These are phyloP conservation scores for Theodoxus fluviatilis DNA, from an alignment of 2,888 invertebrate genomes.

Conservation along the genomic window DNA sequence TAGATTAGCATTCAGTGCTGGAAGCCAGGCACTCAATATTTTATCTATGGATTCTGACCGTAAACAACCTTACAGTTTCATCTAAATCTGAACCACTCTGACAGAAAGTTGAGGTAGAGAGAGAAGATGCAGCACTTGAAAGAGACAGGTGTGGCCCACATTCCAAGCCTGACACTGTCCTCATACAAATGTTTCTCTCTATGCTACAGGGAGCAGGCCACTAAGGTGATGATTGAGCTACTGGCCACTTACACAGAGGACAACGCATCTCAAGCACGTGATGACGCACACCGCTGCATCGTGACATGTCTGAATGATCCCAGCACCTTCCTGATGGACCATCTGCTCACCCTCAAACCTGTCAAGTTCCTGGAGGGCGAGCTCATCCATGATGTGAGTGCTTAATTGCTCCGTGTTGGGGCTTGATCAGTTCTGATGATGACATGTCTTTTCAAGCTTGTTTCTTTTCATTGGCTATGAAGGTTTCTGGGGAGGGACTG, in stretches of 20 bases:
- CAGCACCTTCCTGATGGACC: conserved; percentile 92
- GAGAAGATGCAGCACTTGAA: no score
- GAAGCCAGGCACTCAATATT: no score
- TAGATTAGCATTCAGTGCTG: no score
- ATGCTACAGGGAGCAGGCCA: conserved; percentile 79
- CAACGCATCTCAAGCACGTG: conserved; percentile 93
- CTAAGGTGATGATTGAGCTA: conserved; percentile 96
- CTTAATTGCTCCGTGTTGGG: not conserved
- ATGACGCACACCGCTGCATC: conserved; percentile 90
- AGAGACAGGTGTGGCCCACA: no score
- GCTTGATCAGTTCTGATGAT: not conserved
- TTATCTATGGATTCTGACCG: no score
- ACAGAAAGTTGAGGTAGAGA: no score
- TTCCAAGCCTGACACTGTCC: no score
- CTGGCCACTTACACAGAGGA: conserved; percentile 95
- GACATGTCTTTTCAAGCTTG: not conserved
- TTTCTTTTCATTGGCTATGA: not conserved
- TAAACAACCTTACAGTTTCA: no score
- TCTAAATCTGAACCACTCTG: no score
- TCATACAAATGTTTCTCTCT: not conserved
- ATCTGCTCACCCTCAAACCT: conserved; percentile 89
- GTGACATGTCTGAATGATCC: conserved; percentile 94
- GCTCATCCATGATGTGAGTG: conserved; percentile 81
- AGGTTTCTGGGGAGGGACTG: not conserved
- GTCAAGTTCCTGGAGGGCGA: conserved; percentile 94